Evolutionary conservation across 2,888 invertebrate species (phyloP).

Genomic region (Ceraclea dissimilis): DNA sequence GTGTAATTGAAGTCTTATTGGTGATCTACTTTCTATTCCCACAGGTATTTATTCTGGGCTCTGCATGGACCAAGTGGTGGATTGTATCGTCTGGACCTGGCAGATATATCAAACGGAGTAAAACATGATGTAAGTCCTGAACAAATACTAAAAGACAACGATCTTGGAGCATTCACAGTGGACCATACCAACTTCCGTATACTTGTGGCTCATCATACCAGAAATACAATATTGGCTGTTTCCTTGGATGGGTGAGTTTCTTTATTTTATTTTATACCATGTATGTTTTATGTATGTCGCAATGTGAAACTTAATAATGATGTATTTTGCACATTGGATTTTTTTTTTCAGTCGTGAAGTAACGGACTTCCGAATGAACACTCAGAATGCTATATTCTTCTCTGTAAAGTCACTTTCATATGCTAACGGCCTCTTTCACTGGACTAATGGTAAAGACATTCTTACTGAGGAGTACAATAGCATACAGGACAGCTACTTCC

Average conservation of each 20-base stretch:
- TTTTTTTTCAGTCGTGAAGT: slow-evolving; percentile 52
- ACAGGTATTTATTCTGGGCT: slow-evolving; percentile 75
- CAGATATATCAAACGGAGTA: slow-evolving; percentile 67
- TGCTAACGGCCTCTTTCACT: slow-evolving; percentile 73
- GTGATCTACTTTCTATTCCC: too few relatives aligned
- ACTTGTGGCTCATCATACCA: slow-evolving; percentile 63
- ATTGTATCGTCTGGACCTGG: slow-evolving; percentile 68
- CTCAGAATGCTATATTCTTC: slow-evolving; percentile 65
- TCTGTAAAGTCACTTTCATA: slow-evolving; percentile 69
- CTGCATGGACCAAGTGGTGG: slow-evolving; percentile 55
- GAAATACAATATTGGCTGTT: slow-evolving; percentile 73
- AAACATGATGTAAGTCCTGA: slow-evolving; percentile 61
- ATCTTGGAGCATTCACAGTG: slow-evolving; percentile 75
- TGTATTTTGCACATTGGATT: neutral
- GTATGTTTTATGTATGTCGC: neutral
- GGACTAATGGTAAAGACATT: slow-evolving; percentile 75
- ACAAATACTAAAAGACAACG: slow-evolving; percentile 55
- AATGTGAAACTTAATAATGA: neutral
- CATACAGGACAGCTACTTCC: slow-evolving; percentile 62
- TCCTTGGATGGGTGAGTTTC: slow-evolving; percentile 68
- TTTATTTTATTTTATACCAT: neutral
- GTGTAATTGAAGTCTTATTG: too few relatives aligned
- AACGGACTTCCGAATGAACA: slow-evolving; percentile 64
- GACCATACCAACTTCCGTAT: slow-evolving; percentile 76
- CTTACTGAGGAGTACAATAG: slow-evolving; percentile 72